phyloP scores from a whole-genome alignment of 2,113 vertebrate species.

The Corythaixoides concolor region DNA sequence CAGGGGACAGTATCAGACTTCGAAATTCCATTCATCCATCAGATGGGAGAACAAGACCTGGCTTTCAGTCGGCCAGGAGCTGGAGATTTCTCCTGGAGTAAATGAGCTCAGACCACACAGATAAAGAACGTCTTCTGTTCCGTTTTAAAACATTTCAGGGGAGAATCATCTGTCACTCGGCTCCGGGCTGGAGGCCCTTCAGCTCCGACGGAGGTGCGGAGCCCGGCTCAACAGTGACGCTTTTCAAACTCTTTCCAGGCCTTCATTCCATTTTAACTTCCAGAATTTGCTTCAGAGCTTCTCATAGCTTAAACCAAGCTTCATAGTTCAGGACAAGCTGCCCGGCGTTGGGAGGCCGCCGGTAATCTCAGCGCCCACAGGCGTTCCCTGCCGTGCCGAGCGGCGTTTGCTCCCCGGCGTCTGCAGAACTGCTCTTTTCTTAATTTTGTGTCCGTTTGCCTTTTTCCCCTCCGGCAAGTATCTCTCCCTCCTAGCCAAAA shows the following conservation, averaged over 20 bases:
- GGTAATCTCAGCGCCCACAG: background rate
- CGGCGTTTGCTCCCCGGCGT: background rate
- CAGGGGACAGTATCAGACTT: constrained; percentile 89
- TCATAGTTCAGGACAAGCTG: background rate
- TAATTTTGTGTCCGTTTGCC: fast-evolving
- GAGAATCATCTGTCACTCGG: constrained; percentile 75
- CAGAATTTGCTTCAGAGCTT: background rate
- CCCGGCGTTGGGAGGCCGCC: background rate
- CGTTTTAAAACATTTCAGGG: constrained; percentile 60
- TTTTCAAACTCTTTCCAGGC: constrained; percentile 42
- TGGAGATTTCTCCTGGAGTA: constrained; percentile 70
- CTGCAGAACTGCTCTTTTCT: fast-evolving
- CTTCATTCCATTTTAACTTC: background rate
- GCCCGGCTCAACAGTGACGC: constrained; percentile 35
- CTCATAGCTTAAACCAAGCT: background rate
- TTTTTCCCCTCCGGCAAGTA: background rate
- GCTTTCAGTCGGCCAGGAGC: constrained; percentile 84
- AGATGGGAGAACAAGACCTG: constrained; percentile 87
- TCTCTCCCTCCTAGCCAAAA: background rate
- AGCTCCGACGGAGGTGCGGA: constrained; percentile 51
- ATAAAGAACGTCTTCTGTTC: constrained; percentile 90
- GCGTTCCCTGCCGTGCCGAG: background rate
- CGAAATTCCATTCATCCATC: constrained; percentile 85
- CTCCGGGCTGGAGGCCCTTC: constrained; percentile 55
- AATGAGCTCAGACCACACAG: constrained; percentile 91